Base-by-base conservation (phyloP, 2,113 vertebrate genomes). In the Ictidomys tridecemlineatus region DNA sequence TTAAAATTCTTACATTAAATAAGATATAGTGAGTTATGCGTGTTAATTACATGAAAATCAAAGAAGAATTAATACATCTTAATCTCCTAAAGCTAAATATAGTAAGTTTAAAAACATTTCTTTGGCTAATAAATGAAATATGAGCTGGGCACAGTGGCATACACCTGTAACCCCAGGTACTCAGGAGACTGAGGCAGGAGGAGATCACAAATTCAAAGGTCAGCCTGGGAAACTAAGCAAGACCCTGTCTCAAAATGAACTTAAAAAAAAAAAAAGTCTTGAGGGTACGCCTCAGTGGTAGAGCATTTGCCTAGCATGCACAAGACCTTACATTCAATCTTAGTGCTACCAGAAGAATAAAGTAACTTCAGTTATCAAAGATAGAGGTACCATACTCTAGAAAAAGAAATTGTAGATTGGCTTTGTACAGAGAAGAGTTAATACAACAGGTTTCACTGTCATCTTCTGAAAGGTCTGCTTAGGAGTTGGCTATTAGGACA, bases 31-130 rank as follows among this genome's bases (percentile, higher is more conserved):
- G 13, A 73, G 20, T 61, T 85, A 93, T n/a, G 51, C 45, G 65
- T 45, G 6, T 11, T 91, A 42, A 26, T 56, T 80, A 30, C n/a
- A 79, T 18, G 17, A 79, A 73, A 83, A 86, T 77, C 42, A 86
- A 90, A 92, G 37, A 79, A 32, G 16, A 86, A 87, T 56, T 73
- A 76, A 91, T 48, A 24, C 86, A 85, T 77, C 74, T 89, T 82
- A 77, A 63, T 76, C 48, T 93, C n/a, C 30, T 9, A 93, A 53
- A 26, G 32, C 8, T 65, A 94, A 16, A 8, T 37, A 34, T 26
- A 42, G 1, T 58, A 89, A 63, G 24, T 22, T 13, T 72, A 80
- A 73, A 72, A 80, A 30, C 22, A 32, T 61, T 28, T 69, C 58
- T 80, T 53, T 37, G 11, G 97, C 10, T 12, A 85, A 10, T 24